Evolutionary conservation across 2,113 vertebrate genomes (phyloP).

Genomic region (Paracanthobrama guichenoti): DNA sequence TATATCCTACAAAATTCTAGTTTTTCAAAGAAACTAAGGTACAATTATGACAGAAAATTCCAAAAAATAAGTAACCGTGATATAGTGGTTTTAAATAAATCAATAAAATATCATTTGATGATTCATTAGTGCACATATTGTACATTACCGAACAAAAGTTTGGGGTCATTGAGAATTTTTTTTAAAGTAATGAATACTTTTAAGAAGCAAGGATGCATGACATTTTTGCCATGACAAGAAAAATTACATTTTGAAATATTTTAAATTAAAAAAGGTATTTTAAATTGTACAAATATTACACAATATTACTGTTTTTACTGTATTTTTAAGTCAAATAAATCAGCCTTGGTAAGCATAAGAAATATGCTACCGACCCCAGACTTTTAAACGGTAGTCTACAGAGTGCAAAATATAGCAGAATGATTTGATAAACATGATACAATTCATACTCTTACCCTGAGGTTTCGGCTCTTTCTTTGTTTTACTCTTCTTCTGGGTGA

Average conservation of each 20-base stretch:
- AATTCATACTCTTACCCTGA: slow-evolving; percentile 75
- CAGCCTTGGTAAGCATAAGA: background rate
- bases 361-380: background rate
- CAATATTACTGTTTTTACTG: background rate
- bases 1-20: background rate
- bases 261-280: no score
- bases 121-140: background rate
- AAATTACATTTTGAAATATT: no score
- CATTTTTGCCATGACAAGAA: background rate
- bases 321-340: slow-evolving; percentile 1
- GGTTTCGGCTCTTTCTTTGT: slow-evolving; percentile 78
- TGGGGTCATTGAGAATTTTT: background rate
- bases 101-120: background rate
- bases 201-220: background rate
- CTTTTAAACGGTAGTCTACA: background rate
- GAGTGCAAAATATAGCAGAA: background rate
- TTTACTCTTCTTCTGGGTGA: slow-evolving; percentile 78
- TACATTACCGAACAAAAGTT: background rate
- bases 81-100: background rate
- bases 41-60: background rate
- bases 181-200: background rate
- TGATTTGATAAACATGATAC: slow-evolving; percentile 1
- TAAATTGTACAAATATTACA: no score
- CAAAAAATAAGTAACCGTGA: background rate
- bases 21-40: background rate